These are phyloP conservation scores for Orthosia incerta DNA, from an alignment of 2,888 invertebrate species.

Conservation along the genomic window DNA sequence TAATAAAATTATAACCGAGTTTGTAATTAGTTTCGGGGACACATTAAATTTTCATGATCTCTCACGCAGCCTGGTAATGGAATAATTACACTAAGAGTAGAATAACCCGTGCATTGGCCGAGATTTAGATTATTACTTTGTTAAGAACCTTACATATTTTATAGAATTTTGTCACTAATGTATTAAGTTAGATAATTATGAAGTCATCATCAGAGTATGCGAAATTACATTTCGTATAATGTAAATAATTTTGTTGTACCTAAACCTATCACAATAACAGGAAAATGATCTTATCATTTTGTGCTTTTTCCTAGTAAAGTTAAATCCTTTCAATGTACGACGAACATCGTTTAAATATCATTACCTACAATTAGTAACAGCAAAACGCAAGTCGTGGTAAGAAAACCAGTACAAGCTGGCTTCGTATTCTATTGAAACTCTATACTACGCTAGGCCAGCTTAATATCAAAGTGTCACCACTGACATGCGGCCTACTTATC, in stretches of 20 bases:
- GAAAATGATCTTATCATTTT: neutral
- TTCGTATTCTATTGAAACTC: neutral
- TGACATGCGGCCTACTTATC: neutral
- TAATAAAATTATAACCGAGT: conserved; percentile 25
- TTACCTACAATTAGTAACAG: neutral
- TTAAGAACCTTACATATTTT: neutral
- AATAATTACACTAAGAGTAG: conserved; percentile 24
- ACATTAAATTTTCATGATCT: conserved; percentile 37
- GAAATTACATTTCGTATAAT: neutral
- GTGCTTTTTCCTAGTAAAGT: neutral
- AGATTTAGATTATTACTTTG: conserved; percentile 3
- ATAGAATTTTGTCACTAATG: neutral
- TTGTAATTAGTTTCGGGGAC: conserved; percentile 44
- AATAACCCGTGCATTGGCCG: conserved; percentile 16
- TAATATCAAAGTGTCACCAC: neutral
- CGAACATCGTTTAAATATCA: neutral
- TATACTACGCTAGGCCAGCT: neutral
- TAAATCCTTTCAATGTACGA: neutral
- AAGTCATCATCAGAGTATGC: neutral
- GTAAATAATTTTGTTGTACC: neutral
- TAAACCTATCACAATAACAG: too few species aligned
- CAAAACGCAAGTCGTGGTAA: neutral
- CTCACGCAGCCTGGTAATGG: conserved; percentile 9
- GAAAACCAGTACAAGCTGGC: neutral
- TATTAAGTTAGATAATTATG: neutral